Percentiles rank a stretch among this genome's conserved stretches.
These are phyloP conservation scores for Microctenopoma lineatum DNA, from an alignment of 2,797 vertebrate genomes.

Conservation along the genomic window DNA sequence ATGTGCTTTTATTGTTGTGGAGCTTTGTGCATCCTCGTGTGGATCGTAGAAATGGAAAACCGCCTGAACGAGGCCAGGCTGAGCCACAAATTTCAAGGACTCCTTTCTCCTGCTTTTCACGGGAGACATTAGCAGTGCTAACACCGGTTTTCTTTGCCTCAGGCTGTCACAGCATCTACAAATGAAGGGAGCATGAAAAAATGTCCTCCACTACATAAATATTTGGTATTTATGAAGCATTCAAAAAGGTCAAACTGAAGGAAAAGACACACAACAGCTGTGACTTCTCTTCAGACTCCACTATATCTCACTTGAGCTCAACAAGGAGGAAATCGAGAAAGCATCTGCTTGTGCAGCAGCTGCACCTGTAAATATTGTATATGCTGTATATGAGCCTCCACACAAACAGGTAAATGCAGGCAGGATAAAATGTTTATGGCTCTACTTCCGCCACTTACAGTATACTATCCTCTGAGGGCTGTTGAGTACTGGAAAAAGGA, in stretches of 20 bases:
- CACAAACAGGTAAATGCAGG: constrained; percentile 77
- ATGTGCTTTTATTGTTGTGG: constrained; percentile 59
- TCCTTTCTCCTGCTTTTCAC: constrained; percentile 44
- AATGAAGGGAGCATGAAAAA: constrained; percentile 12
- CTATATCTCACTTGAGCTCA: not conserved
- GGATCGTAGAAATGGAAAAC: constrained; percentile 69
- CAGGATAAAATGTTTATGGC: constrained; percentile 78
- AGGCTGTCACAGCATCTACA: constrained; percentile 4
- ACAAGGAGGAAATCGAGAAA: constrained; percentile 8
- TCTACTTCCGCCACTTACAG: constrained; percentile 80
- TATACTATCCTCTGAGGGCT: constrained; percentile 51
- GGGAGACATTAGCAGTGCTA: constrained; percentile 27
- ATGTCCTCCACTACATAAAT: constrained; percentile 30
- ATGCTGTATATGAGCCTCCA: constrained; percentile 35
- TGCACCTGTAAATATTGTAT: constrained; percentile 44
- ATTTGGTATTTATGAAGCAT: constrained; percentile 38
- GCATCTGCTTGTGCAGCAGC: constrained; percentile 23
- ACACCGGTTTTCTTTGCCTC: constrained; percentile 21
- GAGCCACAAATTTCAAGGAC: constrained; percentile 34
- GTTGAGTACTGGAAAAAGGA: constrained; percentile 78
- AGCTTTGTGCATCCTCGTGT: constrained; percentile 57
- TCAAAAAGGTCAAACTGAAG: constrained; percentile 33
- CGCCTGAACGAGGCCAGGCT: constrained; percentile 26
- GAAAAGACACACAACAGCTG: constrained; percentile 27
- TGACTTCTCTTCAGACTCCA: not conserved